Conservation (phyloP, 2,113 vertebrate species). For the Tympanuchus pallidicinctus region DNA sequence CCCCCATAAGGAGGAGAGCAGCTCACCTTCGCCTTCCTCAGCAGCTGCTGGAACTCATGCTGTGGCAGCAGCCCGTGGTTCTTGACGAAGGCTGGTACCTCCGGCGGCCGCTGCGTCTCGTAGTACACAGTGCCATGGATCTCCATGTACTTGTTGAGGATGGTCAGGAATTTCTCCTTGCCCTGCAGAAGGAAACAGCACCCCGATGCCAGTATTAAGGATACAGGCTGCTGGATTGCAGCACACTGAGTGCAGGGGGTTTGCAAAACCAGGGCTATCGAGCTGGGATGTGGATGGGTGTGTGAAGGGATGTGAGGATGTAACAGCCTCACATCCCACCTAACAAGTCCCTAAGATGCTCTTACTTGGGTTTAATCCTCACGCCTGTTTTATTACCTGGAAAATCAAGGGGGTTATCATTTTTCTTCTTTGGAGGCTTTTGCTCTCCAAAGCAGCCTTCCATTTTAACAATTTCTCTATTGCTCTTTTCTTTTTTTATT, state of each 20-base stretch:
- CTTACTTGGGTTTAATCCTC: background rate
- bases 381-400: background rate
- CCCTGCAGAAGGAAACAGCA: constrained; percentile 77
- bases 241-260: background rate
- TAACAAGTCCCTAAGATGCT: background rate
- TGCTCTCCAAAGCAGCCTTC: background rate
- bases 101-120: constrained; percentile 91
- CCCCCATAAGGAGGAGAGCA: background rate
- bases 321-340: background rate
- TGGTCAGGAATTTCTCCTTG: constrained; percentile 90
- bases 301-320: too few species aligned
- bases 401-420: background rate
- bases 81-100: constrained; percentile 93
- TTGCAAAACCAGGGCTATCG: background rate
- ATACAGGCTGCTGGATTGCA: background rate
- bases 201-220: background rate
- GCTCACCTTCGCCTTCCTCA: constrained; percentile 90
- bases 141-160: constrained; percentile 95
- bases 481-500: background rate
- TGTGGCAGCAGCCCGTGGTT: constrained; percentile 96
- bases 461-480: background rate
- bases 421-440: background rate
- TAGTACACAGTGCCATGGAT: constrained; percentile 96
- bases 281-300: too few species aligned
- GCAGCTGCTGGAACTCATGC: constrained; percentile 94